Conservation (phyloP, 2,113 vertebrate genomes). For the Pelmatolapia mariae region DNA sequence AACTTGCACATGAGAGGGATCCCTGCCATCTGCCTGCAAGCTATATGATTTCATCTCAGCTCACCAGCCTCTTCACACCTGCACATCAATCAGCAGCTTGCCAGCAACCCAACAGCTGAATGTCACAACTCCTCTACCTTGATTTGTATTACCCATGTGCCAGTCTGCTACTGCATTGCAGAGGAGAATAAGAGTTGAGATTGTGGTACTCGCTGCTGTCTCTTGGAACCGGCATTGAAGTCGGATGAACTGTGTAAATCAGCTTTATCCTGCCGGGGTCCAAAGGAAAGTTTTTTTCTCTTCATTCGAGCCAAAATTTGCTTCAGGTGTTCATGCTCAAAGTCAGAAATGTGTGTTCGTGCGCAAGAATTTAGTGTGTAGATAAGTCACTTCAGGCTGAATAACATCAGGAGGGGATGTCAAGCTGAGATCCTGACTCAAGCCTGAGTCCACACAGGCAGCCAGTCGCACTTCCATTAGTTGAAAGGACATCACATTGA, state of each 20-base stretch:
- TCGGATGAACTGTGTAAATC: conserved; percentile 1
- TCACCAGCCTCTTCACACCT: not conserved
- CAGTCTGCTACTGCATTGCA: conserved; percentile 41
- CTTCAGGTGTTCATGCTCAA: not conserved
- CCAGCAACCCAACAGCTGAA: not conserved
- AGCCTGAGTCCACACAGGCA: not conserved
- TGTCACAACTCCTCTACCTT: not conserved
- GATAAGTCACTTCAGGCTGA: not conserved
- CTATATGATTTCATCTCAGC: not conserved
- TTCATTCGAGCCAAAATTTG: not conserved
- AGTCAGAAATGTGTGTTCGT: not conserved
- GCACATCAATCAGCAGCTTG: conserved; percentile 10
- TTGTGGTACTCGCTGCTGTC: not conserved
- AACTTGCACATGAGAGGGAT: not conserved
- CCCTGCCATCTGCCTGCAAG: not conserved
- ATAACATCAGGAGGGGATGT: not conserved
- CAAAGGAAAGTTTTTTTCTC: conserved; percentile 14
- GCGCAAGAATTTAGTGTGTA: not conserved
- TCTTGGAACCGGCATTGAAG: not conserved
- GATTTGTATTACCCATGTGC: conserved; percentile 25
- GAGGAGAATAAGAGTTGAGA: conserved; percentile 17
- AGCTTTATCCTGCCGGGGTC: not conserved
- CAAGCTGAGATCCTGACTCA: not conserved
- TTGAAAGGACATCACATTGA: not conserved
- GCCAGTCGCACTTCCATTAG: not conserved